Percentiles rank a stretch among this genome's conserved stretches.
These are phyloP conservation scores for Cabera pusaria DNA, from an alignment of 2,888 invertebrate genomes.

Conservation along the genomic window DNA sequence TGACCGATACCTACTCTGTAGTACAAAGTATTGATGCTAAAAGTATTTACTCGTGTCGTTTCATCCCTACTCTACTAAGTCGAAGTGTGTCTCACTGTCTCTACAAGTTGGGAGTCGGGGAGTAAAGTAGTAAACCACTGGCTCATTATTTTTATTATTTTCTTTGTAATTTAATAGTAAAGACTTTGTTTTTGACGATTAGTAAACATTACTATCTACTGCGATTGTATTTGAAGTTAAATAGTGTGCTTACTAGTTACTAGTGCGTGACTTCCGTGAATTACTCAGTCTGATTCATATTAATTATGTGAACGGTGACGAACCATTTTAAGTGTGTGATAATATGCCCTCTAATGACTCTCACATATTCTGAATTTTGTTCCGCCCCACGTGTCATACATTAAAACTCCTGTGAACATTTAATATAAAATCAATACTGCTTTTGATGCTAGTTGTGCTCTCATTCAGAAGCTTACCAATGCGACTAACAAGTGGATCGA, in stretches of 20 bases:
- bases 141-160: constrained; percentile 43
- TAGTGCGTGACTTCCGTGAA: constrained; percentile 57
- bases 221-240: constrained; percentile 31
- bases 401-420: constrained; percentile 36
- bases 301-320: constrained; percentile 79
- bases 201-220: too few relatives aligned
- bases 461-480: constrained; percentile 5
- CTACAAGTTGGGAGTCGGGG: too few relatives aligned
- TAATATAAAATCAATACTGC: constrained; percentile 72
- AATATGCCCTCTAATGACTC: constrained; percentile 61
- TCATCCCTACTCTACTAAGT: too few relatives aligned
- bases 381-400: constrained; percentile 36
- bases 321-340: constrained; percentile 74
- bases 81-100: too few relatives aligned
- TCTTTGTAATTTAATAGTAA: constrained; percentile 36
- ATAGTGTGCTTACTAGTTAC: constrained; percentile 34
- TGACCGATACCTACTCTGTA: too few relatives aligned
- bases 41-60: too few relatives aligned
- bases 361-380: constrained; percentile 38
- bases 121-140: too few relatives aligned
- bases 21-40: too few relatives aligned
- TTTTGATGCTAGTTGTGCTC: constrained; percentile 21
- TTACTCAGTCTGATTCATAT: constrained; percentile 67
- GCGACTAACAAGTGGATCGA: not conserved
- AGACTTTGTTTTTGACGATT: too few relatives aligned